Base-by-base conservation (phyloP, 2,797 vertebrate species). In the Neoniphon sammara region DNA sequence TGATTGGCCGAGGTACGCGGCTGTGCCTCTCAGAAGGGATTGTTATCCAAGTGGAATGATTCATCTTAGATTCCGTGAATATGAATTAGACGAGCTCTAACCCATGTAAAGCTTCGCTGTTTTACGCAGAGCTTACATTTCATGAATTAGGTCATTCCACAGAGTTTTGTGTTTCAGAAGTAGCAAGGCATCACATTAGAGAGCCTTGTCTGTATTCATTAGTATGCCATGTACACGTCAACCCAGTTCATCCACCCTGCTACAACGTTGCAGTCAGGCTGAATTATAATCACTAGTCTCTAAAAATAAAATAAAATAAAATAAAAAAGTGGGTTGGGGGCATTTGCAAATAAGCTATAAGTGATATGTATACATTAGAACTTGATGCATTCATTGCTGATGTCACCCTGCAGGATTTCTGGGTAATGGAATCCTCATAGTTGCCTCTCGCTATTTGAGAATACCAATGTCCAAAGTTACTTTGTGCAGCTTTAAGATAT, bases 21-120 rank as follows among this genome's bases (percentile, higher is more conserved):
- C 39, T 36, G 30, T 60, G 61, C 82, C 63, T 66, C 34, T 52
- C 81, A 27, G 70, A 79, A 57, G 42, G 63, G 57, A 52, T 79
- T 56, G 60, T 79, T 73, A 47, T 56, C 71, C 71, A 58, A 53
- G 20, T 27, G 47, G 50, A 34, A 66, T 57, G 53, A 68, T 10
- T 39, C 21, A 69, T 53, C 20, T 31, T 47, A 25, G 31, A 63
- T 56, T 60, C 52, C 56, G 63, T 65, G 73, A 61, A 65, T 75
- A 62, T 62, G 65, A 85, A 77, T 76, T 27, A 63, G 59, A 50
- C 46, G 4, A 7, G 46, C 46, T 47, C 46, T 18, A 47, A 47
- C 46, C 5, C 46, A 50, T 5, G 18, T 44, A 44, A 50, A 20
- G 47, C 2, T 20, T 3, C 0, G 6, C 18, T 9, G 18, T 50